Evolutionary conservation across 2,113 vertebrate genomes (phyloP).

Genomic region (Willisornis vidua): DNA sequence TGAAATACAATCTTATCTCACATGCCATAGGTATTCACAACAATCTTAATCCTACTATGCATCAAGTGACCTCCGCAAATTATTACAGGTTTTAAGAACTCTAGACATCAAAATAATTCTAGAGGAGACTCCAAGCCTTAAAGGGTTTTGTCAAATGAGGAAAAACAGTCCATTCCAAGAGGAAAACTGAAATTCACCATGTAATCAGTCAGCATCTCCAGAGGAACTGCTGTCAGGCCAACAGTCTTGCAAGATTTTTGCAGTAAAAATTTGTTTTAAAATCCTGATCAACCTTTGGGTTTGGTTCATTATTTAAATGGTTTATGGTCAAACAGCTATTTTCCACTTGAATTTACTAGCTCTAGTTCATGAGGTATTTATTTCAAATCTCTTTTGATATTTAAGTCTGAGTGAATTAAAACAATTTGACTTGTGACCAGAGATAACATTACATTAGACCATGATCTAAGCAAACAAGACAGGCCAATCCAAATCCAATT

Average conservation of each 20-base stretch:
- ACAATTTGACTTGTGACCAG: background rate
- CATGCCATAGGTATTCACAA: background rate
- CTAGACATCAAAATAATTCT: background rate
- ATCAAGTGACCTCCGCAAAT: background rate
- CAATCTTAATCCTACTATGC: background rate
- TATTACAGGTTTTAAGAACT: background rate
- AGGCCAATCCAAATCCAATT: background rate
- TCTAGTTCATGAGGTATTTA: background rate
- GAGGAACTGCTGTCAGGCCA: background rate
- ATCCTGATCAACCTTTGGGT: background rate
- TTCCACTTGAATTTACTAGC: background rate
- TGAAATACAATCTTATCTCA: background rate
- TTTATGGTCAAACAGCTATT: background rate
- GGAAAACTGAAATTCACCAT: background rate
- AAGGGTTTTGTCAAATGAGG: background rate
- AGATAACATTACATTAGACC: background rate
- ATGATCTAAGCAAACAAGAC: conserved; percentile 4
- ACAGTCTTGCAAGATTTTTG: background rate
- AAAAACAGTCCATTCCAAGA: background rate
- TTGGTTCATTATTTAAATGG: background rate
- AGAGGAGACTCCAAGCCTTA: background rate
- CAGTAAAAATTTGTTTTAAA: background rate
- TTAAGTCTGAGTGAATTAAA: conserved; percentile 27
- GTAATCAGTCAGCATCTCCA: background rate
- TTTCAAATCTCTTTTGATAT: conserved; percentile 8